These are phyloP conservation scores for Malurus melanocephalus DNA, from an alignment of 2,113 vertebrate genomes.

Conservation along the genomic window DNA sequence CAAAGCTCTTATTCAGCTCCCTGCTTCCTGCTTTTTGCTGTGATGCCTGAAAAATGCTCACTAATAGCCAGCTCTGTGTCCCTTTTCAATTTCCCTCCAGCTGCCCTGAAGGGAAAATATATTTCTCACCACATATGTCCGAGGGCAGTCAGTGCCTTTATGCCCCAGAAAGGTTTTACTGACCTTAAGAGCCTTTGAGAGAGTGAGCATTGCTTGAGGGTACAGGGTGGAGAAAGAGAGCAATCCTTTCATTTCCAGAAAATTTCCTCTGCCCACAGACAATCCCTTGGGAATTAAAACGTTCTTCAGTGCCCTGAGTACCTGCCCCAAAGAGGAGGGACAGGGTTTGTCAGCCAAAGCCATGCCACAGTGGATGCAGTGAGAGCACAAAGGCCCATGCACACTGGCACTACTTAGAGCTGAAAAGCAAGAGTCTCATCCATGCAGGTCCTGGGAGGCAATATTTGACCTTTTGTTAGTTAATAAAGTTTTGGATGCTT, in stretches of 20 bases:
- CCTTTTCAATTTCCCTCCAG: neutral
- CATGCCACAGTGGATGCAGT: neutral
- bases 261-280: neutral
- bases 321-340: neutral
- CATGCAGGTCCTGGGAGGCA: neutral
- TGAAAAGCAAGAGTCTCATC: neutral
- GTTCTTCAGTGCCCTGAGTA: slow-evolving; percentile 42
- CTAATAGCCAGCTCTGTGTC: neutral
- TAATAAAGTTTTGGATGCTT: neutral
- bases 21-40: neutral
- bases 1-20: neutral
- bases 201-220: neutral
- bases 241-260: neutral
- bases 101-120: neutral
- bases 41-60: neutral
- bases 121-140: neutral
- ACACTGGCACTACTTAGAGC: rapidly evolving
- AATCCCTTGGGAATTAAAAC: slow-evolving; percentile 24
- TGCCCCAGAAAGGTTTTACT: slow-evolving; percentile 40
- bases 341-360: neutral
- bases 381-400: neutral
- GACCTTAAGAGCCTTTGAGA: slow-evolving; percentile 43
- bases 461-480: neutral
- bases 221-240: neutral
- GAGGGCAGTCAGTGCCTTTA: neutral